Base-by-base conservation (phyloP, 2,113 vertebrate genomes). In the Campylomormyrus tamandua region DNA sequence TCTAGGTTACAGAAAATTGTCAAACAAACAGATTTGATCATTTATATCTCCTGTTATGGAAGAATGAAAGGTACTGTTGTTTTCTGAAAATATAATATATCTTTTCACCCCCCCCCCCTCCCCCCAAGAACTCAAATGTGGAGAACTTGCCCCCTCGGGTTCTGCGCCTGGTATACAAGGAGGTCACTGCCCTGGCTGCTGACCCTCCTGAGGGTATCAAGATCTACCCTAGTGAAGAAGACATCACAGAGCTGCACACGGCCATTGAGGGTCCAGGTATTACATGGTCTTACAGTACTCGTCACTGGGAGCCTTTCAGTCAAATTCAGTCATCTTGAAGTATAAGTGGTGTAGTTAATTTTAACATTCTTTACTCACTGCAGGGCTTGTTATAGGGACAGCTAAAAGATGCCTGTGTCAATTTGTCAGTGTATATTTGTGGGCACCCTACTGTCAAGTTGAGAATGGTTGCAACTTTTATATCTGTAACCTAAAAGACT, bases 81-180 rank as follows among this genome's bases (percentile, higher is more conserved):
- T 48, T 86, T 6, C 7, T 86, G 35, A 89, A 45, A 39, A 45
- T n/a, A 45, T 8, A 27, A 11, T 27, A 7, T 39, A 5, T 89
- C 1, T 88, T 45, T 90, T 6, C 91, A 5, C 7, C 11, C 49
- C 49, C 46, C 46, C 2, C 46, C 46, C 46, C 2, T 8, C 46
- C 46, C 46, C 50, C 50, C 50, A 0, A 90, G 97, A 98, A 98
- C 94, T 98, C 97, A 92, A 98, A 98, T 94, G 96, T 98, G 93
- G 98, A 98, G 95, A 98, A 98, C 94, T 94, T 98, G 94, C 97
- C 98, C 2, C 98, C 98, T 90, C 98, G 98, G 89, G 96, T 98
- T 93, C 96, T 98, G 93, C 97, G 98, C 90, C 95, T 97, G 90
- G 97, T 98, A n/a, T 98, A 98, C 94, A 98, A 98, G 95, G 97